Conservation (phyloP, 2,113 vertebrate species). For the Caranx ignobilis region DNA sequence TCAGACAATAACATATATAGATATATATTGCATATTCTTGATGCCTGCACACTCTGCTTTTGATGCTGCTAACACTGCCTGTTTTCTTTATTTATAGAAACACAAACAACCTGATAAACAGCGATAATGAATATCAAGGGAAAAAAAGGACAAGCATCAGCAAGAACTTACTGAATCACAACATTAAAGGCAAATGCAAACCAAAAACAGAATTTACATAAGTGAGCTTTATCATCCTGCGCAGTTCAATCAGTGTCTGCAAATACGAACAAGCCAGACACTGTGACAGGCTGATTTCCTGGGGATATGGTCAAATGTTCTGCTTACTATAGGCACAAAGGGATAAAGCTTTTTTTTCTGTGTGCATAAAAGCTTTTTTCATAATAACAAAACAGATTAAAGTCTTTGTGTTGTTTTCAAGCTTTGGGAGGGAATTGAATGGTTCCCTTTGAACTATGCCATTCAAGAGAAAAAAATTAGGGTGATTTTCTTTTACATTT, state of each 20-base stretch:
- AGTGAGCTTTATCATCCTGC: slow-evolving; percentile 33
- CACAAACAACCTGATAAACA: slow-evolving; percentile 43
- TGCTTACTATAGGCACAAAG: slow-evolving; percentile 53
- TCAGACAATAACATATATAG: neutral
- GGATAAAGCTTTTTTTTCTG: slow-evolving; percentile 33
- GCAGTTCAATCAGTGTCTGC: slow-evolving; percentile 49
- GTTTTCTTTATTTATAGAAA: slow-evolving; percentile 22
- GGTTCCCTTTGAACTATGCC: slow-evolving; percentile 53
- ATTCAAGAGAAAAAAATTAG: slow-evolving; percentile 23
- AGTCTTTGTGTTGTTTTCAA: slow-evolving; percentile 31
- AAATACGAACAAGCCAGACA: slow-evolving; percentile 57
- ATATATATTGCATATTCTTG: neutral
- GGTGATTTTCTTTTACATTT: slow-evolving; percentile 30
- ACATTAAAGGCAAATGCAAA: slow-evolving; percentile 39
- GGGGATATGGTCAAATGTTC: slow-evolving; percentile 59
- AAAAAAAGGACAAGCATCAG: slow-evolving; percentile 20
- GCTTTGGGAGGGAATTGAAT: slow-evolving; percentile 29
- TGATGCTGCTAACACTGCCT: neutral
- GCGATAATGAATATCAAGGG: slow-evolving; percentile 47
- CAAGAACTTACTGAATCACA: slow-evolving; percentile 36
- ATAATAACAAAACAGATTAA: slow-evolving; percentile 60
- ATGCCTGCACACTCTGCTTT: neutral
- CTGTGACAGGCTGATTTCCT: slow-evolving; percentile 54
- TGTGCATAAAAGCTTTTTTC: slow-evolving; percentile 45
- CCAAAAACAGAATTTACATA: slow-evolving; percentile 44